A percentile compares a stretch with the other conserved stretches of the same genome.
Conservation (phyloP, 2,888 invertebrate genomes). For the Ormyrus thymus region DNA sequence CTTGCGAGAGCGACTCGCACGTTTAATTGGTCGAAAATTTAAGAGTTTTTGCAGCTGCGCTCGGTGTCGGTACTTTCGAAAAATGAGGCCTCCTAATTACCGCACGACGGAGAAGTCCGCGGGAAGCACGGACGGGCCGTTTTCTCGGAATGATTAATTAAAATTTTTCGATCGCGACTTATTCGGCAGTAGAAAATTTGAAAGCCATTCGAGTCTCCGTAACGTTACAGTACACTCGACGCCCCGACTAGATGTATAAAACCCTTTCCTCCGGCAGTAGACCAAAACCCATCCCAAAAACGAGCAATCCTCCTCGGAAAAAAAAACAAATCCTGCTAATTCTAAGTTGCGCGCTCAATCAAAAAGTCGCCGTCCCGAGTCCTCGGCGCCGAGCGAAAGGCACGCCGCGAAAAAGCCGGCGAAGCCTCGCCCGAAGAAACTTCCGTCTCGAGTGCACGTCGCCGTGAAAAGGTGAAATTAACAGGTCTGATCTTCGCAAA, state of each 20-base stretch:
- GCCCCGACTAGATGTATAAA: neutral
- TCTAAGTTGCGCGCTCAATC: neutral
- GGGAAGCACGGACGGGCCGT: too few relatives aligned
- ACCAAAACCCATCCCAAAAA: neutral
- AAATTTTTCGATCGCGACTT: too few relatives aligned
- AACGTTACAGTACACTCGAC: neutral
- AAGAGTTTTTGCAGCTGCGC: neutral
- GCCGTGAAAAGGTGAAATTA: slow-evolving; percentile 51
- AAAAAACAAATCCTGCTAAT: neutral
- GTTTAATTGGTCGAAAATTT: slow-evolving; percentile 11
- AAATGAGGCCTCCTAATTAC: slow-evolving; percentile 16
- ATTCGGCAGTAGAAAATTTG: neutral
- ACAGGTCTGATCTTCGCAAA: slow-evolving; percentile 42
- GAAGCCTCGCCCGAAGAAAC: slow-evolving; percentile 6
- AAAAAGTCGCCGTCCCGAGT: neutral
- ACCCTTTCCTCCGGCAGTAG: neutral
- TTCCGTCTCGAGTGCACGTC: slow-evolving; percentile 29
- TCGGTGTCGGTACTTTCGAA: too few relatives aligned
- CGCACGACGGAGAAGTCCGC: neutral
- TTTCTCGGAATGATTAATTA: neutral
- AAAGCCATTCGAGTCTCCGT: neutral
- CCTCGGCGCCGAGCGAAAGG: neutral
- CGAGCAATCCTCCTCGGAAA: neutral
- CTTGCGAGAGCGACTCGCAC: neutral
- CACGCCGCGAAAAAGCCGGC: neutral